phyloP scores from a whole-genome alignment of 2,113 vertebrate genomes.

The Poecilia latipinna region DNA sequence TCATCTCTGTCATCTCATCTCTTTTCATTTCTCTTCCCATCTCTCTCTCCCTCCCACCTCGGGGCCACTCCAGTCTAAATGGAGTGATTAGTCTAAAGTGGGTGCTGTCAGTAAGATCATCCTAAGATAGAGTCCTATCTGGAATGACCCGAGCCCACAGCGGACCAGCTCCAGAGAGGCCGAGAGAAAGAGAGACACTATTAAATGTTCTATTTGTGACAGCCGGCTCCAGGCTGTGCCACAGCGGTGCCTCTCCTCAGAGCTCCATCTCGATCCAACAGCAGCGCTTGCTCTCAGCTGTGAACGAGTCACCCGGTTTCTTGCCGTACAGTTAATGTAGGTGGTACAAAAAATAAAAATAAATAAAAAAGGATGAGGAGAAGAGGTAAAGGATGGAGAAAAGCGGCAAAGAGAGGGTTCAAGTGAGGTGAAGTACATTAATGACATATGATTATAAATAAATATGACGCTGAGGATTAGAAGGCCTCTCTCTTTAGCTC shows the following conservation, averaged over 20 bases:
- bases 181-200: constrained; percentile 77
- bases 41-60: constrained; percentile 78
- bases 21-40: constrained; percentile 59
- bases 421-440: constrained; percentile 47
- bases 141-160: constrained; percentile 93
- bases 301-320: constrained; percentile 19
- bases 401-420: constrained; percentile 10
- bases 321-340: constrained; percentile 12
- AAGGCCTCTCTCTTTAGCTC: constrained; percentile 53
- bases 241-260: constrained; percentile 70
- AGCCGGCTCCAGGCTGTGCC: constrained; percentile 89
- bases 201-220: constrained; percentile 94
- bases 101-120: constrained; percentile 95
- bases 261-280: constrained; percentile 52
- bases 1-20: constrained; percentile 83
- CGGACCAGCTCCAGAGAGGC: constrained; percentile 84
- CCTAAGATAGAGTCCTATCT: constrained; percentile 94
- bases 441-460: constrained; percentile 63
- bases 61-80: constrained; percentile 92
- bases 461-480: constrained; percentile 59
- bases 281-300: constrained; percentile 51
- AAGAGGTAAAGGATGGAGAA: neutral
- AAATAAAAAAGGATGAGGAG: neutral
- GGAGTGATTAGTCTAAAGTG: constrained; percentile 96
- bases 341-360: neutral